Evolutionary conservation across 2,888 invertebrate species (phyloP), one percentile per base, ranked within the genome.

Genomic region (Cataglyphis cursor): DNA sequence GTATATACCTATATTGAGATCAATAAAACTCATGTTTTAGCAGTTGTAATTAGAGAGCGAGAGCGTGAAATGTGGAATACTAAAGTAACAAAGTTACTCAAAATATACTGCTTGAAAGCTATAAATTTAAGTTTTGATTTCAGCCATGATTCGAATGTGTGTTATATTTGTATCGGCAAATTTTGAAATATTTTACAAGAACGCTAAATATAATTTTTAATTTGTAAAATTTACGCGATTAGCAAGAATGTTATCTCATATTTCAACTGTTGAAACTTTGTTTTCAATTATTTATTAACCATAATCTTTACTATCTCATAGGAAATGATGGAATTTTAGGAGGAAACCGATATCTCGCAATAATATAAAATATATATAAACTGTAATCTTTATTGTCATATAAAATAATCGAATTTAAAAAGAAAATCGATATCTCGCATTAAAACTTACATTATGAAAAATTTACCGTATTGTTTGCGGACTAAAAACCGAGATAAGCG

Each of bases 21-120:
- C 28, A 72, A 59, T 21, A 72, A 72, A 59, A 59, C n/a, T 35
- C 24, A 12, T n/a, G 18, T 59, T 80, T 70, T 57, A 80, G 18
- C 72, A 41, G 38, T 4, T 65, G 75, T 21, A 48, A 75, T 75
- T 66, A 38, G n/a, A 51, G 4, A 10, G 3, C 9, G 9, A 12
- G 48, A 41, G 24, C 21, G 48, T 15, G 18, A 15, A 44, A 51
- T 18, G 21, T 68, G 24, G 48, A 41, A 51, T 38, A 38, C 18
- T 72, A 6, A 72, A 35, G 18, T 76, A 76, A 66, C 24, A n/a
- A 75, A 51, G n/a, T 51, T 65, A 31, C 12, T 41, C 10, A 18
- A 59, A 38, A 59, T 44, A 64, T 48, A 21, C 24, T 38, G 15
- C 8, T 41, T 41, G 15, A 12, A 18, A 3, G 8, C 12, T 18